Base-by-base conservation (phyloP, 2,888 invertebrate species). In the Thymelicus sylvestris region DNA sequence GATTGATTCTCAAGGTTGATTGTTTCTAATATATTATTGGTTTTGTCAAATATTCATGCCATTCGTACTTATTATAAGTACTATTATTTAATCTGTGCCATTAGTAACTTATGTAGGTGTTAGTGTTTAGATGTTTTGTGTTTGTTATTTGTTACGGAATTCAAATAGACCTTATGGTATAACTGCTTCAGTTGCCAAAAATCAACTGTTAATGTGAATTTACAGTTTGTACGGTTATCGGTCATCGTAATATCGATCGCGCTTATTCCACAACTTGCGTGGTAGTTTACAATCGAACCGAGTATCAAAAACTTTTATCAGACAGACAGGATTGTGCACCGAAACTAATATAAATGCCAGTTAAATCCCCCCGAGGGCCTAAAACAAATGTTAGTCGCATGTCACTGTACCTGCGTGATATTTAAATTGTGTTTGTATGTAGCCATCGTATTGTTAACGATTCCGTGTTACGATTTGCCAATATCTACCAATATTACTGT, bases 341-440 rank as follows among this genome's bases (percentile, higher is more conserved):
- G 72, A 75, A 75, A 74, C 74, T 75, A 75, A 72, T 73, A 71
- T 67, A 74, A 59, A 72, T 68, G 66, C 71, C 73, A 72, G 66
- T 72, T 72, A 72, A 75, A 75, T 72, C 70, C 74, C 64, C 76
- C 64, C 55, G 74, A 72, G 76, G 74, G 73, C 67, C 73, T 66
- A 73, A 74, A 76, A 77, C 76, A 76, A 77, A 76, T 74, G 72
- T 73, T 76, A 73, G 74, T 68, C 69, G 67, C 60, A 66, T 75
- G 75, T 72, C 74, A 75, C 61, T 67, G 67, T 73, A 50, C 57
- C 50, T 64, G 68, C 63, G 68, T 59, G 64, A 64, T 69, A 59
- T 69, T 69, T 69, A 59, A 64, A 69, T 38, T 69, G 64, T 64
- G 52, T 67, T 63, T 63, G 69, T 48, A 44, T 47, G 13, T 52